phyloP scores from a whole-genome alignment of 2,797 vertebrate species.

The Gymnothorax javanicus region DNA sequence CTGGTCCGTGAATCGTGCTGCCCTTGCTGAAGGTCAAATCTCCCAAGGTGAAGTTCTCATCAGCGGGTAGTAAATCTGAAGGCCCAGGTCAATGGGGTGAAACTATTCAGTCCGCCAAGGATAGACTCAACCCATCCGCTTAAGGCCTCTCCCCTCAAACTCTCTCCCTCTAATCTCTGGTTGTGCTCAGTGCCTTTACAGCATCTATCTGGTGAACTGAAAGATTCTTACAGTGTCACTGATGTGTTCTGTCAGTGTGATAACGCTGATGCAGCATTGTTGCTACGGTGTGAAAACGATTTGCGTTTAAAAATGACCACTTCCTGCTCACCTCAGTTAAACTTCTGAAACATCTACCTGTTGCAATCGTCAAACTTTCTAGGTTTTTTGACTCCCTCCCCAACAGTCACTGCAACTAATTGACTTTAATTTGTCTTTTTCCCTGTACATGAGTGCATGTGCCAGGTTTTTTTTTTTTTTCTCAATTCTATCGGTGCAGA shows the following conservation, averaged over 20 bases:
- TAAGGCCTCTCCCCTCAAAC: background rate
- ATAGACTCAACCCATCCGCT: background rate
- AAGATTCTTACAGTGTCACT: no score
- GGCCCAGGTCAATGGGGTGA: slow-evolving; percentile 43
- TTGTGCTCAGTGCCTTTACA: background rate
- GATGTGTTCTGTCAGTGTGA: no score
- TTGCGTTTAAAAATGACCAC: background rate
- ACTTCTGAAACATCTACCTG: slow-evolving; percentile 53
- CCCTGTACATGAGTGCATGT: slow-evolving; percentile 39
- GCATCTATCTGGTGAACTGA: no score
- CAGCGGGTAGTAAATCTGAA: slow-evolving; percentile 53
- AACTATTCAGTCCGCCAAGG: slow-evolving; percentile 44
- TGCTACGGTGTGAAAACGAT: no score
- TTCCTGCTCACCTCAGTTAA: slow-evolving; percentile 66
- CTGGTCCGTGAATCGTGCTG: background rate
- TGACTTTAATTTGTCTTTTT: slow-evolving; percentile 73
- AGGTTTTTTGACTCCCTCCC: slow-evolving; percentile 40
- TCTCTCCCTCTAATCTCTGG: background rate
- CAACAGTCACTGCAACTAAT: slow-evolving; percentile 56
- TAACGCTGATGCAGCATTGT: no score
- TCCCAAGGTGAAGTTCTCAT: slow-evolving; percentile 55
- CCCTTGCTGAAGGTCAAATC: slow-evolving; percentile 51
- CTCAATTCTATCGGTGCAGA: slow-evolving; percentile 58
- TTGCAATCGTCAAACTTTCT: slow-evolving; percentile 44
- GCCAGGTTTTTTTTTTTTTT: slow-evolving; percentile 57